phyloP scores from a whole-genome alignment of 1,140 invertebrate genomes.

The Penaeus chinensis region DNA sequence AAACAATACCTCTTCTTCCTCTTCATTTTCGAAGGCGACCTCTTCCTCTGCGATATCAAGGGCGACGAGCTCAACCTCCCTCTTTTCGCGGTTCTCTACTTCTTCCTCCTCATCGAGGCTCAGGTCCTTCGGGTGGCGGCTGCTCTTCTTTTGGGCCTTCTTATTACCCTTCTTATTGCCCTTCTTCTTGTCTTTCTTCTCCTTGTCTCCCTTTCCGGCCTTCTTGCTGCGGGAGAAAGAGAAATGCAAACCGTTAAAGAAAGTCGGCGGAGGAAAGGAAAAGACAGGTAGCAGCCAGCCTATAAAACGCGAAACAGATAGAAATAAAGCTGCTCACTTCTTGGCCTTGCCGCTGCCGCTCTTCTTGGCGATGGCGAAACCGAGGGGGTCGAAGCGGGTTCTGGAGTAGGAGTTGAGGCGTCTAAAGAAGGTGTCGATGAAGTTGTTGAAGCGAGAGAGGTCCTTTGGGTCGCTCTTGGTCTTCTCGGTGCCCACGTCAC shows the following conservation, averaged over 20 bases:
- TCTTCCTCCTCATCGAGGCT: conserved; percentile 14
- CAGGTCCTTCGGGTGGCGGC: conserved; percentile 41
- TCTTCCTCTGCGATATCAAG: neutral
- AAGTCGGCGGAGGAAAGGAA: no score
- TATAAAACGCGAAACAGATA: no score
- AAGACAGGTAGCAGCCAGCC: no score
- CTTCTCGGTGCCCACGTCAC: neutral
- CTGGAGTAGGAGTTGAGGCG: conserved; percentile 39
- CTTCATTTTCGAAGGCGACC: neutral
- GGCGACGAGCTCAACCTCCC: no score
- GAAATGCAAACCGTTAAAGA: neutral
- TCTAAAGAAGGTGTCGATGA: conserved; percentile 42
- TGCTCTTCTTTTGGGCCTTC: neutral
- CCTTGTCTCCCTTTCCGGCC: conserved; percentile 2
- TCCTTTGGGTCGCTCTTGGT: neutral
- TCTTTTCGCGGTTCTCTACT: neutral
- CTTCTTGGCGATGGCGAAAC: conserved; percentile 29
- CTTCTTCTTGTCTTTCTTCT: neutral
- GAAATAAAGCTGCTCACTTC: neutral
- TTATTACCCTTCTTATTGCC: neutral
- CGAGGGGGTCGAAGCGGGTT: conserved; percentile 33
- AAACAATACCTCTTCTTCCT: neutral
- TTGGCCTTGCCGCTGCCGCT: neutral
- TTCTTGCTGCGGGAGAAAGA: conserved; percentile 5
- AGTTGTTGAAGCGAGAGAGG: conserved; percentile 37